Evolutionary conservation across 2,113 vertebrate genomes (phyloP).

Genomic region (Eidolon helvum): DNA sequence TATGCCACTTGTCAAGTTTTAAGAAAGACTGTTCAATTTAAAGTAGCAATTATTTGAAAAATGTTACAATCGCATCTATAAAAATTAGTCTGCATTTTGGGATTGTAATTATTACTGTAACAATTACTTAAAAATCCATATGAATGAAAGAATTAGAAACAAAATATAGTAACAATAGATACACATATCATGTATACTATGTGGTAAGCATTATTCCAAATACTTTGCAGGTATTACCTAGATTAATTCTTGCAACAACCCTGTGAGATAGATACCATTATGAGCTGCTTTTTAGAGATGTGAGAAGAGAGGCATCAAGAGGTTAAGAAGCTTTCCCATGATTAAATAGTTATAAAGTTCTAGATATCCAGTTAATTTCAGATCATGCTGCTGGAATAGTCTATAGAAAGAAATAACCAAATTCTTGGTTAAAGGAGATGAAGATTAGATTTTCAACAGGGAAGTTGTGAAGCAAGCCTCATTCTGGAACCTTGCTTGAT

Average conservation of each 20-base stretch:
- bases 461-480: neutral
- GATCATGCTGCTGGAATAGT: neutral
- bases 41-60: slow-evolving; percentile 63
- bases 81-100: slow-evolving; percentile 45
- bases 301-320: neutral
- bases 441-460: neutral
- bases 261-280: neutral
- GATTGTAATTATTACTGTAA: neutral
- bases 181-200: neutral
- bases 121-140: slow-evolving; percentile 45
- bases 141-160: slow-evolving; percentile 6
- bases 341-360: neutral
- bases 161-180: neutral
- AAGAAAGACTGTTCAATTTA: slow-evolving; percentile 46
- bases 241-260: neutral
- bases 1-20: slow-evolving; percentile 56
- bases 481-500: neutral
- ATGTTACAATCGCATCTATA: slow-evolving; percentile 45
- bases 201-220: neutral
- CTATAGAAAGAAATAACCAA: neutral
- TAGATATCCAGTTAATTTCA: neutral
- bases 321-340: neutral
- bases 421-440: neutral
- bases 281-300: neutral
- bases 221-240: neutral